A percentile compares a stretch with the other conserved stretches of the same genome.
Evolutionary conservation across 2,113 vertebrate species (phyloP).

Genomic region (Noctilio leporinus): DNA sequence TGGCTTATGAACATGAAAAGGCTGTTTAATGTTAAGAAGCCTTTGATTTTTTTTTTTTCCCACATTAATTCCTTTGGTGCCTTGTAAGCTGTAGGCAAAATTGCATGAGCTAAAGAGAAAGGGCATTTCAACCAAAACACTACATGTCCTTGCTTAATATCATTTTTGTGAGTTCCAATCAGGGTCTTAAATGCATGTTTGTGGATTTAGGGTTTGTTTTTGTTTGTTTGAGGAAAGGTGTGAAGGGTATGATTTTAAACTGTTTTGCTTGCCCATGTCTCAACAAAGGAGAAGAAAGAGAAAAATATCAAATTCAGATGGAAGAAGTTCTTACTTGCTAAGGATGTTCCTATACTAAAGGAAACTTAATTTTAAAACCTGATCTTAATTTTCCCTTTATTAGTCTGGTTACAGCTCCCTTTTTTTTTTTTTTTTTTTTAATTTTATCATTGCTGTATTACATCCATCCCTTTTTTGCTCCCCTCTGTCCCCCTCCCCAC

Average conservation of each 20-base stretch:
- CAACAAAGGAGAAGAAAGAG: neutral
- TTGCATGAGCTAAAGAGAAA: neutral
- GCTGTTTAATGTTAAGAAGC: conserved; percentile 55
- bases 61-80: conserved; percentile 57
- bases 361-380: neutral
- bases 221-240: neutral
- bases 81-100: conserved; percentile 43
- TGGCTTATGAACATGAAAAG: conserved; percentile 63
- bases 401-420: neutral
- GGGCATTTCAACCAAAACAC: conserved; percentile 35
- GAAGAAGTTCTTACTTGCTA: neutral
- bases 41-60: conserved; percentile 41
- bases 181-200: conserved; percentile 38
- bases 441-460: no score
- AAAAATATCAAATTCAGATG: neutral
- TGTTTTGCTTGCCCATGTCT: neutral
- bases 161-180: conserved; percentile 23
- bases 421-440: no score
- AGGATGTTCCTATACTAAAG: neutral
- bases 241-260: neutral
- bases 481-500: no score
- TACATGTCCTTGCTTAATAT: conserved; percentile 9
- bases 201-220: neutral
- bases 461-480: no score
- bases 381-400: neutral